Base-by-base conservation (phyloP, 1,140 invertebrate species). In the Bombus sylvicola region DNA sequence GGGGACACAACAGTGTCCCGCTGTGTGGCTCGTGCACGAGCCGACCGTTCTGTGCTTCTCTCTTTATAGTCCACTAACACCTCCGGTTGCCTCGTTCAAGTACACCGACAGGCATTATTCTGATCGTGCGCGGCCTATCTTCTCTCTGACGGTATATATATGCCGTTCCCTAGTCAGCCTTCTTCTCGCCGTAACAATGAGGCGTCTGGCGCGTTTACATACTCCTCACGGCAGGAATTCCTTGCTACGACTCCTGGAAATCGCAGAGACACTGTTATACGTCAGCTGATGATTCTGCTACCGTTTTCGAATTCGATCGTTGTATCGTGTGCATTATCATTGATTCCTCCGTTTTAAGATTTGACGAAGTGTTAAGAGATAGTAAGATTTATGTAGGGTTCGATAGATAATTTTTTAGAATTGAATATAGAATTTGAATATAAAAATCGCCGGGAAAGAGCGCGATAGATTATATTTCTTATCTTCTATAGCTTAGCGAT, bases 11-110 rank as follows among this genome's bases (percentile, higher is more conserved):
- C 66, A 76, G 84, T 57, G 71, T 86, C 84, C 75, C 87, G 87
- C 80, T 88, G 87, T 86, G 68, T 68, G 84, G 83, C 83, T 86
- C 64, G 83, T 89, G 87, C 85, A 87, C 78, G 81, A 87, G 86
- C 82, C 69, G 47, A 83, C 68, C 77, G 68, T 66, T 57, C 73
- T 80, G 13, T 28, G n/a, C 43, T 34, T 34, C 75, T 83, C 83
- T 90, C 83, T 80, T 90, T 89, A 85, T 87, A 89, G 83, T 87
- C 80, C 86, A 86, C 86, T 81, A 81, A 92, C 89, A 62, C 82
- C 86, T 90, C 75, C 82, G 81, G 74, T 75, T 68, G 43, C 34
- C 43, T 86, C 78, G 75, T 83, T 57, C 57, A 28, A 79, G 22
- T 77, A 73, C 83, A 85, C 66, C 83, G 68, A 80, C 83, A 2